Base-by-base conservation (phyloP, 2,797 vertebrate genomes). In the Chaetophractus vellerosus region DNA sequence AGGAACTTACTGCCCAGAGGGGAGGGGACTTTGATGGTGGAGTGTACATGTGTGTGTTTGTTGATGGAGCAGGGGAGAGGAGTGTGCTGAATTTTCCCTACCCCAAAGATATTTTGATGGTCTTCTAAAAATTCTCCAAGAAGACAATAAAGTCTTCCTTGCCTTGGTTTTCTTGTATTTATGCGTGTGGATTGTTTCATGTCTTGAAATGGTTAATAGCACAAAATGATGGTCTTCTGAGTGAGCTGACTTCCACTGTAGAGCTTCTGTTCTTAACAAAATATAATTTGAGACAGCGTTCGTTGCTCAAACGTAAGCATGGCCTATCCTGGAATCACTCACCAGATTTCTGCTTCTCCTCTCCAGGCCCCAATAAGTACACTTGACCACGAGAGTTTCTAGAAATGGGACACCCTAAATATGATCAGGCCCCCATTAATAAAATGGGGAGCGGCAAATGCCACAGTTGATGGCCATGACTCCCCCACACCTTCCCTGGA, bases 171-270 rank as follows among this genome's bases (percentile, higher is more conserved):
- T 71, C 28, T 38, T 10, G 1, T 66, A 52, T 66, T 68, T 33
- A 14, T 18, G 0, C 80, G 15, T 28, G 3, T n/a, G 61, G 66
- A 74, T 36, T 80, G 14, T 64, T 59, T 95, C n/a, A 7, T 23
- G 23, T 88, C 82, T 90, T 79, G 79, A 71, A 90, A 66, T 5
- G 80, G 85, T n/a, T 71, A 38, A 21, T 38, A 75, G 48, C 31
- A 61, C 33, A n/a, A 57, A 84, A 68, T 16, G 31, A 64, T 31
- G 6, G 23, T 94, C 28, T 83, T 33, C 16, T 3, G 59, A 86
- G 55, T 36, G 45, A 86, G 38, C 21, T 7, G 31, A 76, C 38
- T 26, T 48, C 38, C 23, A n/a, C 11, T 15, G 48, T 12, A 1
- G 16, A 36, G 38, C 38, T 68, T 84, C 19, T 31, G 38, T 19